Conservation (phyloP, 2,113 vertebrate species). For the Typhlomys cinereus region DNA sequence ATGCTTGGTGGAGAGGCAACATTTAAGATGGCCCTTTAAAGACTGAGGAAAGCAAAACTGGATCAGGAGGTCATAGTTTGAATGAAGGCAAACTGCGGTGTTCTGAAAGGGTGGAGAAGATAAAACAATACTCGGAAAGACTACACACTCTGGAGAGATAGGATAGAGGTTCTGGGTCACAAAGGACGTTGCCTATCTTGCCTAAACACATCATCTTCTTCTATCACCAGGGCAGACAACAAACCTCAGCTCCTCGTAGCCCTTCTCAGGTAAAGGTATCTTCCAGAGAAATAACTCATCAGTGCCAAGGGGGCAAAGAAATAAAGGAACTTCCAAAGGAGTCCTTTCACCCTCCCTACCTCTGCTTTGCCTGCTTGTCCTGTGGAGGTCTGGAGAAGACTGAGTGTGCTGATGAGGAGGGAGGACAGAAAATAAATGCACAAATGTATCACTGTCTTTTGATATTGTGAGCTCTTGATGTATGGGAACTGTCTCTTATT, state of each 20-base stretch:
- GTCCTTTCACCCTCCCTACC: background rate
- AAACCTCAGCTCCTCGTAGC: background rate
- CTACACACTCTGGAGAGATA: background rate
- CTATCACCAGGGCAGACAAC: background rate
- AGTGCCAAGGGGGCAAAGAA: background rate
- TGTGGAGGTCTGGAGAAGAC: background rate
- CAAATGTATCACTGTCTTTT: background rate
- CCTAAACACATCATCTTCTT: background rate
- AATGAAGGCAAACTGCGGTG: background rate
- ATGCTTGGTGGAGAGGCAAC: background rate
- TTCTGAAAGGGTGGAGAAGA: background rate
- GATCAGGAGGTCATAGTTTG: background rate
- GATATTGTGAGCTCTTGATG: background rate
- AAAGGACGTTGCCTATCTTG: background rate
- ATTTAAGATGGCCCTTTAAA: background rate
- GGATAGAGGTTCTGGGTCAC: background rate
- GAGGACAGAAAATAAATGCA: background rate
- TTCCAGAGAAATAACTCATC: background rate
- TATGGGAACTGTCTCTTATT: background rate
- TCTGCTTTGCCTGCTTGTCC: background rate
- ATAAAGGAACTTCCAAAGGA: background rate
- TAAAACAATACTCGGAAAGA: background rate
- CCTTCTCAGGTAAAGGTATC: background rate
- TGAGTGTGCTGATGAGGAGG: too few species aligned
- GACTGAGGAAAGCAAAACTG: background rate